phyloP scores from a whole-genome alignment of 2,888 invertebrate genomes.

The Hypselothyrea guttata region DNA sequence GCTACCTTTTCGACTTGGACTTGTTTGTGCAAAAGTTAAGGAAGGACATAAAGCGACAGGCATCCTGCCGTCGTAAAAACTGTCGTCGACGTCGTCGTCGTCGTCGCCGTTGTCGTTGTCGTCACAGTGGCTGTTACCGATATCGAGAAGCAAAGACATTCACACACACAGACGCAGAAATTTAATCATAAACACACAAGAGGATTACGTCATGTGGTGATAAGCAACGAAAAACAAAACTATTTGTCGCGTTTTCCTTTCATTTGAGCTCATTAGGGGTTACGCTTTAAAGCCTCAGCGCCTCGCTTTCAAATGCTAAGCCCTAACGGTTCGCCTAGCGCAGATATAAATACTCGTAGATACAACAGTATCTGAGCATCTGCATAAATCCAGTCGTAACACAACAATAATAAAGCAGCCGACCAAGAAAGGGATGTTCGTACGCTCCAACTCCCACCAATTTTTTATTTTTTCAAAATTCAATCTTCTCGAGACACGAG shows the following conservation, averaged over 20 bases:
- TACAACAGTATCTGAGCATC: conserved; percentile 33
- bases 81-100: conserved; percentile 68
- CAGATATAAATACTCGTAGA: conserved; percentile 3
- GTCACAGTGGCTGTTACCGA: conserved; percentile 67
- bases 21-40: conserved; percentile 75
- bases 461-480: conserved; percentile 33
- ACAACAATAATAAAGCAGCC: too few species aligned
- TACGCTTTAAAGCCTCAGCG: conserved; percentile 32
- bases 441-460: neutral
- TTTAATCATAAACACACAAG: conserved; percentile 72
- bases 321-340: conserved; percentile 17
- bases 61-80: conserved; percentile 74
- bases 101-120: conserved; percentile 71
- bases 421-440: conserved; percentile 2
- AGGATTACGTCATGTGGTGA: conserved; percentile 67
- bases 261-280: conserved; percentile 44
- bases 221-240: conserved; percentile 68
- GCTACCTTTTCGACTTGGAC: conserved; percentile 73
- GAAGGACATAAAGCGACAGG: conserved; percentile 72
- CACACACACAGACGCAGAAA: conserved; percentile 35
- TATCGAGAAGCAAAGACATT: conserved; percentile 38
- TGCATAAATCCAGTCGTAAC: conserved; percentile 28
- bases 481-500: conserved; percentile 54
- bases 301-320: conserved; percentile 6
- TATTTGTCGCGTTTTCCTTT: conserved; percentile 51